These are phyloP conservation scores for Paradoxurus hermaphroditus DNA, from an alignment of 2,113 vertebrate genomes.

Conservation along the genomic window DNA sequence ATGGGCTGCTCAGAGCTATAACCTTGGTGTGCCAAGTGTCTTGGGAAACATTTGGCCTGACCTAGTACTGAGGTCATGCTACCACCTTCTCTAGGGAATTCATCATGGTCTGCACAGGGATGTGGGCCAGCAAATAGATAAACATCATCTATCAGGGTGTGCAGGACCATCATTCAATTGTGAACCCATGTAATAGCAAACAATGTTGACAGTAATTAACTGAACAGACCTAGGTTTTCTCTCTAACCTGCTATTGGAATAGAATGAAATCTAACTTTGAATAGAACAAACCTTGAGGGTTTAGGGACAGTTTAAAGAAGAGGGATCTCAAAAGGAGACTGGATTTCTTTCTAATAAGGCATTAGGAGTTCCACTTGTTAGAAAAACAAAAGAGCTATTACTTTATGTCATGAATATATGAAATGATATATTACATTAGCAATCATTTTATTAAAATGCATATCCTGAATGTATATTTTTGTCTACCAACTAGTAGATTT, in stretches of 20 bases:
- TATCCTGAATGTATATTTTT: background rate
- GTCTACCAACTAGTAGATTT: background rate
- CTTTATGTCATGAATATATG: background rate
- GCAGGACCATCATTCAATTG: slow-evolving; percentile 32
- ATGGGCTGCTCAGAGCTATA: background rate
- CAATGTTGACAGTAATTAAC: slow-evolving; percentile 46
- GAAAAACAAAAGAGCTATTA: background rate
- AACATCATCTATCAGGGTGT: slow-evolving; percentile 53
- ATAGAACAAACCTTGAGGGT: background rate
- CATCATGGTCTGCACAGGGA: slow-evolving; percentile 27
- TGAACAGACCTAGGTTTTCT: background rate
- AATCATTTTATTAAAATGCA: background rate
- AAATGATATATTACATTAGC: background rate
- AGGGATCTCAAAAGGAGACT: background rate
- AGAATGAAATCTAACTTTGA: background rate
- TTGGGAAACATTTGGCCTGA: background rate
- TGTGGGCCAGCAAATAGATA: slow-evolving; percentile 43
- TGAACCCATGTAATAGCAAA: slow-evolving; percentile 3
- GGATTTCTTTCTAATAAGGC: background rate
- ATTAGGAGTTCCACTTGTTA: background rate
- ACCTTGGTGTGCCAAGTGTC: background rate
- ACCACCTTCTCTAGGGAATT: slow-evolving; percentile 23
- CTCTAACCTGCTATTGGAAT: background rate
- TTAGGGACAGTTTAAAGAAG: background rate
- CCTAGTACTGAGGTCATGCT: background rate